Base-by-base conservation (phyloP, 2,888 invertebrate genomes). In the Frankliniella fusca region DNA sequence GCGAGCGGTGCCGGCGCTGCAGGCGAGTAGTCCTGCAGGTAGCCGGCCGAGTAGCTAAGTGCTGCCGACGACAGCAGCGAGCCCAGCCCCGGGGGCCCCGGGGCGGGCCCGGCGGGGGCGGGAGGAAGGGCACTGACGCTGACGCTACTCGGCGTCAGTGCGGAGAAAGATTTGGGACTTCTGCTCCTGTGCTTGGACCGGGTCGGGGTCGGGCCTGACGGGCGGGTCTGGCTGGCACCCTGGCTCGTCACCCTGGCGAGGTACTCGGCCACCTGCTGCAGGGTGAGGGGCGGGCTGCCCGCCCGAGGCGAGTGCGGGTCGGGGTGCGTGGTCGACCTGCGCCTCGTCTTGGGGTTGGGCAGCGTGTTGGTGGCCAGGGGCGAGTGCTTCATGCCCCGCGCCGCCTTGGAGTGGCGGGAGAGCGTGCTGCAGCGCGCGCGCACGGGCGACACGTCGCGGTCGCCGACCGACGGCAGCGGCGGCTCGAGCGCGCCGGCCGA, bases 1-100 rank as follows among this genome's bases (percentile, higher is more conserved):
- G 85, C 86, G 70, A 86, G 85, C 79, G 84, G 85, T 80, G 81
- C 83, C 81, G 83, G 38, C 70, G 12, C 70, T 9, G 70, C 27
- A 10, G 70, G 70, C 23, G 70, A 27, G 70, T 76, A 76, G 27
- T 76, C 70, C 70, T 76, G 70, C 23, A 76, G 70, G 70, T 76
- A 76, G 70, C 70, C 70, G 10, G 70, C 70, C 5, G 70, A 76
- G 23, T 76, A 76, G 70, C 70, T 76, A 27, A 76, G 70, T 27
- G 70, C 70, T 23, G 70, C 70, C 70, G 70, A 76, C 0, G 70
- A 76, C 27, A 76, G 70, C 70, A 76, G 27, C 27, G 70, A 27
- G 23, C 23, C 27, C 70, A 23, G 10, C 10, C 27, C 70, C 70
- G 70, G 12, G 70, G 70, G 27, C 27, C 61, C 61, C 0, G 27